Evolutionary conservation across 2,888 invertebrate genomes (phyloP).

Genomic region (Sphaerophoria rueppellii): DNA sequence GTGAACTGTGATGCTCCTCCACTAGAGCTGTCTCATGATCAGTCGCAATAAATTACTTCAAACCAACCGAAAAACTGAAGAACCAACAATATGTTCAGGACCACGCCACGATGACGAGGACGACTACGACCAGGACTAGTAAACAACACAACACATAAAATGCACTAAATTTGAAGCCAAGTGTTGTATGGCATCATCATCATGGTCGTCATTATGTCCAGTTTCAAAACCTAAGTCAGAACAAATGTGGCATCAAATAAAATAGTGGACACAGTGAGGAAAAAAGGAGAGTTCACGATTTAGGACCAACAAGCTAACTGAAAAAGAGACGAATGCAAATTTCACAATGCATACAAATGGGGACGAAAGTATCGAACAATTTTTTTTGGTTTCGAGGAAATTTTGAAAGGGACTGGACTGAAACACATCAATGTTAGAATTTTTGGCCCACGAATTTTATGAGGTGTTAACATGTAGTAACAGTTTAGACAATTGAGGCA

Average conservation of each 20-base stretch:
- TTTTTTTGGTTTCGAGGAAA: background rate
- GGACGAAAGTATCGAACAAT: background rate
- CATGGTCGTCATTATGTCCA: constrained; percentile 66
- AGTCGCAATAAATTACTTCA: constrained; percentile 69
- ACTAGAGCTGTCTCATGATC: constrained; percentile 65
- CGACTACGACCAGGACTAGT: background rate
- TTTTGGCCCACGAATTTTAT: too few relatives aligned
- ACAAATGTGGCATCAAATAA: constrained; percentile 61
- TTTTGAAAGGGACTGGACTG: too few relatives aligned
- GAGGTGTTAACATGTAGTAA: too few relatives aligned
- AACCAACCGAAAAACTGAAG: constrained; percentile 48
- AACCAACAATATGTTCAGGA: constrained; percentile 12
- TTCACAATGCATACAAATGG: constrained; percentile 47
- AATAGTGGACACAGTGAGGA: constrained; percentile 32
- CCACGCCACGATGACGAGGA: constrained; percentile 6
- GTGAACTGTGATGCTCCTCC: constrained; percentile 16
- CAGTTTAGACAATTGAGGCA: too few relatives aligned
- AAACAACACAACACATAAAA: constrained; percentile 35
- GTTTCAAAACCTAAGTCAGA: constrained; percentile 27
- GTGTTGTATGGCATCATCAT: constrained; percentile 67
- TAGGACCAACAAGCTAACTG: background rate
- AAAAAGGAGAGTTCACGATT: constrained; percentile 1
- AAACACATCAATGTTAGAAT: too few relatives aligned
- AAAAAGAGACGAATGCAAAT: constrained; percentile 59
- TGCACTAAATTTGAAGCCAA: constrained; percentile 71